Base-by-base conservation (phyloP, 2,888 invertebrate species). In the Zhengitettix transpicula region DNA sequence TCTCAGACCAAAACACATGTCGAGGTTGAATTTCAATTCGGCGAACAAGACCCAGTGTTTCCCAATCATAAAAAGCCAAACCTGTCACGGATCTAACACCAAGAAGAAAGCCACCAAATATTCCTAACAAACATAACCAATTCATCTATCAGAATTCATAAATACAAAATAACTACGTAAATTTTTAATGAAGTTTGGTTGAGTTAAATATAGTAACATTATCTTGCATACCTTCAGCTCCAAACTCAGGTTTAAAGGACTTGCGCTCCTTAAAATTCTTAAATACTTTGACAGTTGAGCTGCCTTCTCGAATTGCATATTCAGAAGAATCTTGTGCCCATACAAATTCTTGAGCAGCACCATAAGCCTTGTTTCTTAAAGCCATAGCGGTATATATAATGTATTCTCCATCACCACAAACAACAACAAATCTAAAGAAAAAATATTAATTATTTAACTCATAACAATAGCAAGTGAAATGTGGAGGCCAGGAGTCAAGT, bases 301-400 rank as follows among this genome's bases (percentile, higher is more conserved):
- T 88, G 60, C 88, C 89, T 73, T 99, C 98, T 17, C 94, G 76
- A 0, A 87, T 88, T 0, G 89, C 89, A 68, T 89, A 90, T 67
- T 97, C 92, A 54, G 93, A 94, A 42, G 96, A 93, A 72, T 99
- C 99, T 56, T 87, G 81, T 0, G 95, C 94, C 99, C 99, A 99
- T 0, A 98, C 98, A 72, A 99, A 99, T 76, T 99, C 99, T 68
- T 96, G 92, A 0, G 97, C 98, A 12, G 92, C 87, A 0, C 99
- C 99, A 71, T 98, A 99, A 1, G 96, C 96, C 72, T 99, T 99
- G 74, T 99, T 99, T 58, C 99, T 80, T 64, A 99, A 77, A 0
- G 98, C 98, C 96, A 99, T 97, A 0, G 99, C 95, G 0, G 99
- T 99, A 77, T 99, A 99, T 67, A 99, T 98, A 56, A 99, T 99